Evolutionary conservation across 2,888 invertebrate species (phyloP).

Genomic region (Pristionchus arcanus): DNA sequence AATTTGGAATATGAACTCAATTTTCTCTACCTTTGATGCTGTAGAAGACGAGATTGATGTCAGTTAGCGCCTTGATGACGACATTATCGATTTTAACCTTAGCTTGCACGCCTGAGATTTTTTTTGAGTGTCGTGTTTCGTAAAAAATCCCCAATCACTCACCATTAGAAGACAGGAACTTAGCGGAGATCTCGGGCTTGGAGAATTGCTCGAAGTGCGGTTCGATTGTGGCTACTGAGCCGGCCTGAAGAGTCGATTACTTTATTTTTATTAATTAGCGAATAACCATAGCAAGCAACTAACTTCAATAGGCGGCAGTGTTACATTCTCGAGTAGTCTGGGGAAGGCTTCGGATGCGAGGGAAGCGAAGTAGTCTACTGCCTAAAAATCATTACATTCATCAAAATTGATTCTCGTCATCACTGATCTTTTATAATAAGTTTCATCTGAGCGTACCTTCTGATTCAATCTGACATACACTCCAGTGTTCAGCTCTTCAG

Average conservation of each 20-base stretch:
- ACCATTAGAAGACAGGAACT: slow-evolving; percentile 20
- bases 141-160: neutral
- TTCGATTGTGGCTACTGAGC: neutral
- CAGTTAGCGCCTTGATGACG: slow-evolving; percentile 58
- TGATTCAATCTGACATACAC: slow-evolving; percentile 45
- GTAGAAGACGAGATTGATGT: slow-evolving; percentile 59
- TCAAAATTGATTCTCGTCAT: too few species aligned
- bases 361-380: slow-evolving; percentile 56
- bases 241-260: slow-evolving; percentile 13
- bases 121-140: too few species aligned
- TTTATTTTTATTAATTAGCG: too few species aligned
- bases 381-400: neutral
- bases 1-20: neutral
- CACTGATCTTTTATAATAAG: too few species aligned
- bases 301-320: slow-evolving; percentile 61
- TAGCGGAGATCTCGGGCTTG: neutral
- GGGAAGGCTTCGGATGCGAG: slow-evolving; percentile 67
- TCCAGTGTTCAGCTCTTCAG: neutral
- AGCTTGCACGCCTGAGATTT: slow-evolving; percentile 22
- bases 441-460: slow-evolving; percentile 5
- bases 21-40: slow-evolving; percentile 59
- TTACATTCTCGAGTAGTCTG: slow-evolving; percentile 63
- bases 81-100: neutral
- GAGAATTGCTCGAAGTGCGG: slow-evolving; percentile 15
- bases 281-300: too few species aligned